Percentiles rank a stretch among this genome's conserved stretches.
Conservation (phyloP, 2,888 invertebrate species). For the Linnaemya vulpina region DNA sequence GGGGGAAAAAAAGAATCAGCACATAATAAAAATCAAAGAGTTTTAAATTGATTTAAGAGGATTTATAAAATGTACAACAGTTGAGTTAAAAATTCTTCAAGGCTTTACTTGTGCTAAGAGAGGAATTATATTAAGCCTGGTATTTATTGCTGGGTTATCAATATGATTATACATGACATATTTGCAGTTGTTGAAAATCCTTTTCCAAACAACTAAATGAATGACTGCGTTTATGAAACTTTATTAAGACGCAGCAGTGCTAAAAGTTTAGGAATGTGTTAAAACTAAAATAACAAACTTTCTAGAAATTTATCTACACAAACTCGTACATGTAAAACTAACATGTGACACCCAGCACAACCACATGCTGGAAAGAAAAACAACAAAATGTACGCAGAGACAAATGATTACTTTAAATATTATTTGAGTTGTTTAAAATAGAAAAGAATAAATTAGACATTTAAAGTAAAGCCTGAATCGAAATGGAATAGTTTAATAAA, state of each 20-base stretch:
- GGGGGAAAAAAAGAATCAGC: no score
- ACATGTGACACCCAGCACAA: conserved; percentile 20
- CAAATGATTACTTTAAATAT: not conserved
- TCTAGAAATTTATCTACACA: conserved; percentile 5
- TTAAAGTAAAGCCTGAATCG: not conserved
- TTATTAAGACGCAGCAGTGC: conserved; percentile 5
- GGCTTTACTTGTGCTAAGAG: no score
- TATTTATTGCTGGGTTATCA: conserved; percentile 13
- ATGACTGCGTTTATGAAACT: conserved; percentile 6
- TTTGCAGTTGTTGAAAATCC: conserved; percentile 34
- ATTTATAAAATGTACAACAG: no score
- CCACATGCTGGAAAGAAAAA: not conserved
- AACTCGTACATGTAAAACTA: not conserved
- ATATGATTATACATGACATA: not conserved
- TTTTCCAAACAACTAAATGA: conserved; percentile 3
- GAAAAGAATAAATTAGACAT: not conserved
- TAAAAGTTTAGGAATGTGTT: conserved; percentile 45
- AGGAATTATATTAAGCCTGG: no score
- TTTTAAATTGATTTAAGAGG: no score
- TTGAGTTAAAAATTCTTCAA: no score
- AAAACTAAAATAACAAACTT: conserved; percentile 36
- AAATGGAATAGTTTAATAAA: not conserved
- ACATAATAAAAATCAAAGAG: no score
- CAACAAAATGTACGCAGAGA: not conserved
- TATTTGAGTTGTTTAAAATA: conserved; percentile 11